Base-by-base conservation (phyloP, 2,113 vertebrate genomes). In the Hepsetus odoe region DNA sequence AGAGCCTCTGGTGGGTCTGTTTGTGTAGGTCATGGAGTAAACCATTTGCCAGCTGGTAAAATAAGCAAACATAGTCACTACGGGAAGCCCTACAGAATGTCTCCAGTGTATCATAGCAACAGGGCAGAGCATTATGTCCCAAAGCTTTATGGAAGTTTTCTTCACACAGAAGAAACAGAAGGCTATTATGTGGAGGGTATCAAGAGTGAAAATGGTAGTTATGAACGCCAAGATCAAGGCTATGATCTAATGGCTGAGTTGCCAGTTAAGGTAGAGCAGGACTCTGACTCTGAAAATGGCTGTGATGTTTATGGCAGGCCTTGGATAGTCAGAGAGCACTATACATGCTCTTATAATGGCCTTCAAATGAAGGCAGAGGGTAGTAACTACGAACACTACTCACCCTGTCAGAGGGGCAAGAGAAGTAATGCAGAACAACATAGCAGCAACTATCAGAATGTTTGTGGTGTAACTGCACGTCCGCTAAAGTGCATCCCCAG, bases 201-300 rank as follows among this genome's bases (percentile, higher is more conserved):
- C 56, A 96, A 95, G 83, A 89, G 90, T 3, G 93, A 93, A 77
- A 89, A 90, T 12, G 83, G 51, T 51, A 66, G 89, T 0, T 87
- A 90, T 0, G 4, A 86, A 38, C n/a, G 86, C 30, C 85, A 86
- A 0, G 91, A 89, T 16, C 70, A 92, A 11, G 85, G 87, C 44
- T 94, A 92, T 22, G 89, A 94, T 0, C 12, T 92, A 86, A 90
- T 94, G 42, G 73, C 92, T 0, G 93, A 95, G n/a, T 90, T 92
- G 85, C 93, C 95, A 33, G 94, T 99, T 84, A 99, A 99, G 88
- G 91, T 83, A 0, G 97, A 99, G 85, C 93, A 94, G 0, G 95
- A 98, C 85, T 94, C 94, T 0, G 95, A 96, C 85, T 91, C 94
- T 0, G 95, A 97, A 82, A 95, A 95, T 0, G 83, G 92, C 28